Conservation (phyloP, 1,140 invertebrate species). For the Copidosoma floridanum region DNA sequence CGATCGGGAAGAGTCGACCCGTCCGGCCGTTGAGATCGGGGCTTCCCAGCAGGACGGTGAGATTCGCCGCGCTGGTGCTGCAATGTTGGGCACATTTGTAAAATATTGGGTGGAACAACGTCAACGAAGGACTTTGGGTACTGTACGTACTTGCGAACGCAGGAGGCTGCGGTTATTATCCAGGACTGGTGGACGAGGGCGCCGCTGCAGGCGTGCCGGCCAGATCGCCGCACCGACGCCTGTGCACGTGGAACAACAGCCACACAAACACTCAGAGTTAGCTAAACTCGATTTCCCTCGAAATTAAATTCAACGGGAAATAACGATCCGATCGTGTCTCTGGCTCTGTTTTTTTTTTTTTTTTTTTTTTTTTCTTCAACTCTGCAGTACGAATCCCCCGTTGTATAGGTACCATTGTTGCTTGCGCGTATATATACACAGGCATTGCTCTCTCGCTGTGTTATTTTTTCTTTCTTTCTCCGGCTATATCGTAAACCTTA, state of each 20-base stretch:
- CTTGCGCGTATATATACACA: too few relatives aligned
- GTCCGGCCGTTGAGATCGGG: background rate
- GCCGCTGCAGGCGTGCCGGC: constrained; percentile 55
- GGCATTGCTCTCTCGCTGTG: too few relatives aligned
- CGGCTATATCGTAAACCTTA: too few relatives aligned
- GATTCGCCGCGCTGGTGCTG: background rate
- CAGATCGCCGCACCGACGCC: constrained; percentile 51
- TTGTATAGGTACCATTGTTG: constrained; percentile 9
- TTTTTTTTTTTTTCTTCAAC: constrained; percentile 4
- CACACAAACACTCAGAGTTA: background rate
- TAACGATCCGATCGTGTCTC: constrained; percentile 29
- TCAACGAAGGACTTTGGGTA: too few relatives aligned
- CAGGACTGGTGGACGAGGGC: constrained; percentile 54
- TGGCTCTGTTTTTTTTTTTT: too few relatives aligned
- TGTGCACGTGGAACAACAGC: constrained; percentile 25
- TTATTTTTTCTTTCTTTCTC: too few relatives aligned
- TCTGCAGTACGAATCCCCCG: constrained; percentile 16
- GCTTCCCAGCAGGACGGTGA: constrained; percentile 6
- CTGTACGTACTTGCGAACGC: constrained; percentile 39
- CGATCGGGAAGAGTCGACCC: constrained; percentile 26
- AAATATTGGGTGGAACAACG: too few relatives aligned
- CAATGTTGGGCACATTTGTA: too few relatives aligned
- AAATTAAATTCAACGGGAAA: constrained; percentile 24
- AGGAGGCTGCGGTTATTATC: constrained; percentile 58
- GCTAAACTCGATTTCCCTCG: background rate